Base-by-base conservation (phyloP, 2,888 invertebrate species). In the Mythimna loreyi region DNA sequence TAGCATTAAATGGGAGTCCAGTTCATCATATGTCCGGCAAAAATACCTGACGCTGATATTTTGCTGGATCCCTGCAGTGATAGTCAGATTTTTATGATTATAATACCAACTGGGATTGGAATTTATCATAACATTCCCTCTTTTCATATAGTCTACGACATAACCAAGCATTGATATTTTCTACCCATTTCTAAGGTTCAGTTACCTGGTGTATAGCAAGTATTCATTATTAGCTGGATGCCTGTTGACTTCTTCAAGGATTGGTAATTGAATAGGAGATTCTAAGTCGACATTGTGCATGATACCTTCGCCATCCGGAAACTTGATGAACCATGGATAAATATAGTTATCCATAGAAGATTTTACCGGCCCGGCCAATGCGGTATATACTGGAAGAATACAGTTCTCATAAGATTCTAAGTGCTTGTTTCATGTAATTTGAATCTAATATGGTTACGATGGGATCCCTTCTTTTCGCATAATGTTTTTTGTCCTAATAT, bases 171-270 rank as follows among this genome's bases (percentile, higher is more conserved):
- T 23, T 69, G 2, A 33, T 6, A 8, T 56, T 16, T 0, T 19
- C 5, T 19, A 5, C 1, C 11, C 11, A 6, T 25, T 25, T 33
- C 28, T 4, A 28, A 36, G 0, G 13, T 40, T 43, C 1, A 19
- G 25, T 25, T 79, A 89, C 91, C 90, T 90, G 1, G 91, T 91
- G 69, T 19, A 91, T 1, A 92, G 65, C 0, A 83, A 68, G 63
- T 91, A 91, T 3, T 16, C 23, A 59, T 90, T 91, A 71, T 90
- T 90, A 2, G 80, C 84, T 1, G 90, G 90, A 50, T 90, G 88
- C 55, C 87, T 90, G 28, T 67, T 69, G 13, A 90, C 73, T n/a
- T 90, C 88, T 0, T 86, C 72, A n/a, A 91, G 53, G 6, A 88
- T 47, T 43, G 83, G 78, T 72, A 70, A 67, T 72, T 91, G 82